phyloP scores from a whole-genome alignment of 1,140 invertebrate species.

The Palaemon carinicauda region DNA sequence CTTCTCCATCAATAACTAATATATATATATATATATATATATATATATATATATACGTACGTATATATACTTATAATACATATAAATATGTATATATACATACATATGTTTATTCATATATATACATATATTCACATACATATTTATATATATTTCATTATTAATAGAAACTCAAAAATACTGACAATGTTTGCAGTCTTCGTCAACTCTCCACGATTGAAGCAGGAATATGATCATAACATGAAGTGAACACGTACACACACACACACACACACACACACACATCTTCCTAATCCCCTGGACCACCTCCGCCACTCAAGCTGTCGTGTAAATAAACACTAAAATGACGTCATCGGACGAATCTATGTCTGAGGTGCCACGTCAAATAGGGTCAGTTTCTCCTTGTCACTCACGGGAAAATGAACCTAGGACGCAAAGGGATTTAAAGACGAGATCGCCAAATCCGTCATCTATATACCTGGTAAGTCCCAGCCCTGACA shows the following conservation, averaged over 20 bases:
- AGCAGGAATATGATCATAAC: background rate
- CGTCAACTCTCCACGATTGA: background rate
- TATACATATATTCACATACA: background rate
- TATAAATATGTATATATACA: background rate
- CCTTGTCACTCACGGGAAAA: background rate
- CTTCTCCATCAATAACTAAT: background rate
- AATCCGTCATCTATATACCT: background rate
- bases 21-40: conserved; percentile 2
- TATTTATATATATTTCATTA: background rate
- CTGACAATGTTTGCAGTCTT: background rate
- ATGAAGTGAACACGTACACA: background rate
- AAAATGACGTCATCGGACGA: conserved; percentile 21
- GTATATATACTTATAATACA: background rate
- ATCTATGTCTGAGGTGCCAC: conserved; percentile 7
- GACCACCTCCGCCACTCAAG: conserved; percentile 14
- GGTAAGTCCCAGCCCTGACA: background rate
- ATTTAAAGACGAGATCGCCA: background rate
- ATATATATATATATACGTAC: background rate
- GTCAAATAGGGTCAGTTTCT: conserved; percentile 28
- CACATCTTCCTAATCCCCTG: background rate
- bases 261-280: conserved; percentile 15
- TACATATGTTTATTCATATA: background rate
- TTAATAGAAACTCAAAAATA: background rate
- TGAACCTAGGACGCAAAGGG: background rate
- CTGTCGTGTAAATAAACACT: conserved; percentile 25